These are phyloP conservation scores for Hypotaenidia philippensis DNA, from an alignment of 2,797 vertebrate genomes.

Conservation along the genomic window DNA sequence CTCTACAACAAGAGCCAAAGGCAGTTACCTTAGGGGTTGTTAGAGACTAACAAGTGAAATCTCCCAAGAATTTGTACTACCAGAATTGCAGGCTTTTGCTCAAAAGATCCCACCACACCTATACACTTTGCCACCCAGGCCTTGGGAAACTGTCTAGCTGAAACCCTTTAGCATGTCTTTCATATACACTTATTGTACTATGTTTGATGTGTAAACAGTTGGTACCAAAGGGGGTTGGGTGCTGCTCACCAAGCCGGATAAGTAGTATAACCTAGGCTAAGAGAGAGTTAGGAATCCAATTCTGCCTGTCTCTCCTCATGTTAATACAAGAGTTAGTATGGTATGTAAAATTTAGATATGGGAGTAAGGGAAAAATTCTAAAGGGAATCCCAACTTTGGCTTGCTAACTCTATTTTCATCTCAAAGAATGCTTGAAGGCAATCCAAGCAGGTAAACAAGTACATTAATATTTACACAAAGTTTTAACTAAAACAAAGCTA, in stretches of 20 bases:
- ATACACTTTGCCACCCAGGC: background rate
- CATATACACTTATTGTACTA: background rate
- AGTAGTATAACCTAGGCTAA: background rate
- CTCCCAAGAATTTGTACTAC: background rate
- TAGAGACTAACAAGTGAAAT: background rate
- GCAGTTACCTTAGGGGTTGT: background rate
- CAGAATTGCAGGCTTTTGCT: background rate
- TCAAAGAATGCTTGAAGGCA: background rate
- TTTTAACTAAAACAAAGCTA: background rate
- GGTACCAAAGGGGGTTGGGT: background rate
- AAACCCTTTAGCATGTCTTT: background rate
- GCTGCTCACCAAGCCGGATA: background rate
- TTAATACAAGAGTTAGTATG: background rate
- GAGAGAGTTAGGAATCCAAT: background rate
- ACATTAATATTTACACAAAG: background rate
- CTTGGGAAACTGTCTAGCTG: background rate
- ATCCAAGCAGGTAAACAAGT: background rate
- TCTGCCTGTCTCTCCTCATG: background rate
- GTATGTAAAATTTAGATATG: background rate
- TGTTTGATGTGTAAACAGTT: slow-evolving; percentile 4
- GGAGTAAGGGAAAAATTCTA: background rate
- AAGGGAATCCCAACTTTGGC: background rate
- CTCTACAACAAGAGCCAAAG: background rate
- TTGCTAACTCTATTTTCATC: background rate
- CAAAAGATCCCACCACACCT: background rate